Evolutionary conservation across 2,888 invertebrate species (phyloP).

Genomic region (Lithosia quadra): DNA sequence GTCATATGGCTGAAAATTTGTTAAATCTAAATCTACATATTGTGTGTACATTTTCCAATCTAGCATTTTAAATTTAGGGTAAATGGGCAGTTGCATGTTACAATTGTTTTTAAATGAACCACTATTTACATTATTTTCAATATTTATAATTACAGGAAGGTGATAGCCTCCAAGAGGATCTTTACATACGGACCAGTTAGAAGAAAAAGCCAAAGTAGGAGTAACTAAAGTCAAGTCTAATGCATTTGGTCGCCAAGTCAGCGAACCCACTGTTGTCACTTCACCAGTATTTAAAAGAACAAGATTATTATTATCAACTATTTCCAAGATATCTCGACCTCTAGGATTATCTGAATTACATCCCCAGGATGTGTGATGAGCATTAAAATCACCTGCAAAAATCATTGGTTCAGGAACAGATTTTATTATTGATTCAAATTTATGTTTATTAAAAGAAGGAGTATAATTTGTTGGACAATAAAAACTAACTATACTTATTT

Average conservation of each 20-base stretch:
- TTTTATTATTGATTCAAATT: not conserved
- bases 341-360: not conserved
- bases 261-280: slow-evolving; percentile 6
- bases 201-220: slow-evolving; percentile 23
- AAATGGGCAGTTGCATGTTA: not conserved
- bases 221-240: slow-evolving; percentile 24
- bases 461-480: not conserved
- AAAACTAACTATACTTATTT: slow-evolving; percentile 23
- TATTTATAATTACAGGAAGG: slow-evolving; percentile 26
- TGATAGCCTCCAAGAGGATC: slow-evolving; percentile 25
- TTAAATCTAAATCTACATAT: not conserved
- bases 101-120: not conserved
- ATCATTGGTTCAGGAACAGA: not conserved
- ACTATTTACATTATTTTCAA: slow-evolving; percentile 10
- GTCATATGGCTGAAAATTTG: not conserved
- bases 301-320: slow-evolving; percentile 13
- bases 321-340: slow-evolving; percentile 2
- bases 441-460: not conserved
- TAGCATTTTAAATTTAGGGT: not conserved
- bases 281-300: slow-evolving; percentile 10
- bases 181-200: slow-evolving; percentile 23
- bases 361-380: no score
- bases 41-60: not conserved
- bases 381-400: no score
- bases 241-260: slow-evolving; percentile 23